A percentile compares a stretch with the other conserved stretches of the same genome.
These are phyloP conservation scores for Calcarius ornatus DNA, from an alignment of 2,113 vertebrate species.

Conservation along the genomic window DNA sequence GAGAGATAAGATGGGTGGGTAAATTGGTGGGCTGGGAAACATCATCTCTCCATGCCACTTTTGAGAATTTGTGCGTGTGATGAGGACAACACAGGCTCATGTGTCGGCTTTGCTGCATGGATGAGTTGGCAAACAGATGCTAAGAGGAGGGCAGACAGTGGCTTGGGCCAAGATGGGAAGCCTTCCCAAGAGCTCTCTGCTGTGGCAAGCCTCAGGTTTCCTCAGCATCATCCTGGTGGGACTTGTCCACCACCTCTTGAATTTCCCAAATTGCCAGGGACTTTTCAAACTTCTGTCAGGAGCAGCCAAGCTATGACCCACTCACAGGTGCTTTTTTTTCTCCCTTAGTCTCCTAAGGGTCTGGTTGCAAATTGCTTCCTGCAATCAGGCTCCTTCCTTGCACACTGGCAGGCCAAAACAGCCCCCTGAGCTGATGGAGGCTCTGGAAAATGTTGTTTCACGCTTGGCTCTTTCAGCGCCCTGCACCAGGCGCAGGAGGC, in stretches of 20 bases:
- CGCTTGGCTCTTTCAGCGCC: not conserved
- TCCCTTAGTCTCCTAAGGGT: not conserved
- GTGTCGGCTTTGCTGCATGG: not conserved
- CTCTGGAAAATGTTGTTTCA: constrained; percentile 42
- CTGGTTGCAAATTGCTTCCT: constrained; percentile 7
- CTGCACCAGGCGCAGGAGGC: not conserved
- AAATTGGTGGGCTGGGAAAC: not conserved
- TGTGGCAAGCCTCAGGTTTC: not conserved
- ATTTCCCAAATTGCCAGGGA: not conserved
- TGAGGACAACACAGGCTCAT: fast-evolving
- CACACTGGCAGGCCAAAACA: not conserved
- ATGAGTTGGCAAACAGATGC: not conserved
- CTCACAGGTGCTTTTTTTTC: not conserved
- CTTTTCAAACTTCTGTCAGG: not conserved
- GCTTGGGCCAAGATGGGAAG: not conserved
- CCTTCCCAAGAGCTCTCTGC: not conserved
- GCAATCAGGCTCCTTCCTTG: not conserved
- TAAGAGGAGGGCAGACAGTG: not conserved
- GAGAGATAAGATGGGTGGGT: not conserved
- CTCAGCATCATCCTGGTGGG: not conserved
- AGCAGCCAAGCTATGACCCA: not conserved
- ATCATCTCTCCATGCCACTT: not conserved
- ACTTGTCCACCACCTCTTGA: not conserved
- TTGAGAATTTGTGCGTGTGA: not conserved
- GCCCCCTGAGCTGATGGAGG: not conserved